phyloP scores from a whole-genome alignment of 2,888 invertebrate species.

The Polyommatus icarus region DNA sequence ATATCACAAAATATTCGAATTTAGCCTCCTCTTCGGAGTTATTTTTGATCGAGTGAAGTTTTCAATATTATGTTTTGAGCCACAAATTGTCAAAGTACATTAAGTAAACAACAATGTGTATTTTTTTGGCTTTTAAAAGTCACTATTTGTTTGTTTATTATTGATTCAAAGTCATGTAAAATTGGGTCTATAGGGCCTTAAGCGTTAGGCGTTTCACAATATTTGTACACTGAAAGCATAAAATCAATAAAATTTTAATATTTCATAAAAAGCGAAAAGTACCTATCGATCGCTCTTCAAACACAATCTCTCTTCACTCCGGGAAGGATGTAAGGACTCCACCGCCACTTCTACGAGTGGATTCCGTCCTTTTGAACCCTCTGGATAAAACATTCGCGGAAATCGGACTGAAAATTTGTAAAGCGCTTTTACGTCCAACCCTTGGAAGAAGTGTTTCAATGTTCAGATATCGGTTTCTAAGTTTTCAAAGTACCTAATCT shows the following conservation, averaged over 20 bases:
- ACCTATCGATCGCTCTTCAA: slow-evolving; percentile 2
- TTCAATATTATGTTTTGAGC: too few relatives aligned
- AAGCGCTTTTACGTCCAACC: neutral
- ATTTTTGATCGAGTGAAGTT: too few relatives aligned
- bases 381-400: neutral
- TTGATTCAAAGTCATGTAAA: too few relatives aligned
- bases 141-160: too few relatives aligned
- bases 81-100: too few relatives aligned
- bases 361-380: neutral
- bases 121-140: too few relatives aligned
- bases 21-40: too few relatives aligned
- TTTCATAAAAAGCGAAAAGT: neutral
- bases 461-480: neutral
- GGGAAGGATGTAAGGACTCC: slow-evolving; percentile 13
- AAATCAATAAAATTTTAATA: slow-evolving; percentile 2
- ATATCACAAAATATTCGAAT: too few relatives aligned
- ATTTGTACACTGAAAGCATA: neutral
- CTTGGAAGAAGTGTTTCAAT: neutral
- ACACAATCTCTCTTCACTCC: slow-evolving; percentile 16
- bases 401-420: neutral
- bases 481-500: neutral
- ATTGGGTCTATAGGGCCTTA: too few relatives aligned
- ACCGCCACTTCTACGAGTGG: neutral
- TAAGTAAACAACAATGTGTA: too few relatives aligned
- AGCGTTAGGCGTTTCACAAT: too few relatives aligned